phyloP scores from a whole-genome alignment of 2,888 invertebrate species.

The Drosophila robusta region DNA sequence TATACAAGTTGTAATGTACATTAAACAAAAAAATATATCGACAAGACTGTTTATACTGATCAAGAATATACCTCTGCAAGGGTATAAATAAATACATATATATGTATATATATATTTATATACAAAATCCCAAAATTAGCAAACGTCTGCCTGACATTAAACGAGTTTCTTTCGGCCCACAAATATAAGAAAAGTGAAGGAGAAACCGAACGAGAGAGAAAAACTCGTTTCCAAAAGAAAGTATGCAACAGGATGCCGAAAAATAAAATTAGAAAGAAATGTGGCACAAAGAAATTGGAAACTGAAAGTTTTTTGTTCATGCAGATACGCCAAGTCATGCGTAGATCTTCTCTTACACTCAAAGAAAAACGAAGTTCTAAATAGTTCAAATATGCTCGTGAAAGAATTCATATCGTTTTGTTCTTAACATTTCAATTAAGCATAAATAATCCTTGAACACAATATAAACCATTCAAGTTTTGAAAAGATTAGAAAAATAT shows the following conservation, averaged over 20 bases:
- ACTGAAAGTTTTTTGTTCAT: constrained; percentile 62
- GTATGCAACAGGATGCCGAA: constrained; percentile 55
- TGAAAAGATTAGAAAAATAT: too few species aligned
- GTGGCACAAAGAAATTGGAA: constrained; percentile 60
- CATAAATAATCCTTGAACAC: too few species aligned
- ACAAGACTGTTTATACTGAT: too few species aligned
- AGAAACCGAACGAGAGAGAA: constrained; percentile 16
- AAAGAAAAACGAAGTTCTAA: background rate
- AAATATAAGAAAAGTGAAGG: constrained; percentile 35
- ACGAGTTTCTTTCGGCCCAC: constrained; percentile 47
- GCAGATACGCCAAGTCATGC: constrained; percentile 51
- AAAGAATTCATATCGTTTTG: too few species aligned
- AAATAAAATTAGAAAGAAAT: constrained; percentile 31
- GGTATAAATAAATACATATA: background rate
- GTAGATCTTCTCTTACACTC: constrained; percentile 46
- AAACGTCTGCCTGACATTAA: constrained; percentile 39
- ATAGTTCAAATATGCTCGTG: too few species aligned
- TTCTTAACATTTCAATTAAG: too few species aligned
- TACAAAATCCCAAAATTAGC: constrained; percentile 50
- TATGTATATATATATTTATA: background rate
- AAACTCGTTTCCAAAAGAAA: constrained; percentile 38
- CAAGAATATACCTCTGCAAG: background rate
- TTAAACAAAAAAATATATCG: too few species aligned
- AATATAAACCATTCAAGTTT: too few species aligned
- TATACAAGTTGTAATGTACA: too few species aligned